Base-by-base conservation (phyloP, 2,888 invertebrate genomes). In the Mystacides longicornis region DNA sequence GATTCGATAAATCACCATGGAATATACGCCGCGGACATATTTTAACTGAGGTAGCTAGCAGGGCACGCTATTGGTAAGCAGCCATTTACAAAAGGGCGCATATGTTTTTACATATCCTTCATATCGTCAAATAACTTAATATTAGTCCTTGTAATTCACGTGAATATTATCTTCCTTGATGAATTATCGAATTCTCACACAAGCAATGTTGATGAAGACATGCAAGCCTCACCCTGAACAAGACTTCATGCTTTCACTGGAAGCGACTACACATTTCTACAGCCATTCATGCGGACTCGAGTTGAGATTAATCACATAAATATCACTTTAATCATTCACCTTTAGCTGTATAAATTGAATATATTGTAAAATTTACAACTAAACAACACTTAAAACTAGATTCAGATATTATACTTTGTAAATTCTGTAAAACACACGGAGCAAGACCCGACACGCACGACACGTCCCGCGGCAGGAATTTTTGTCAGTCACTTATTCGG, bases 361-460 rank as follows among this genome's bases (percentile, higher is more conserved):
- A 31, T n/a, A 50, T 23, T 50, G n/a, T 49, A 49, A 18, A 18
- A 31, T 51, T 46, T 52, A 37, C 37, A n/a, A 37, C 49, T 49
- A 54, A 54, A 52, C 55, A 37, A 52, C 49, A 55, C 58, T 52
- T 23, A 47, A 37, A 16, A 43, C 49, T 49, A 52, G 50, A 43
- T 47, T 55, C 58, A 58, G 55, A 51, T 54, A 56, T 54, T 53
- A 54, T 56, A 51, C 56, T 49, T 49, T 23, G 54, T 43, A 27
- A 54, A 54, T 53, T 56, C 20, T 48, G 45, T 54, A 57, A 52
- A 56, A 56, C 46, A 51, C 50, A 27, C 71, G 55, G 60, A 66
- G 56, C 58, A 37, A 33, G 70, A 49, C 42, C 46, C 76, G 77
- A 77, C 76, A 76, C 76, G 75, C 77, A 56, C 56, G 22, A 46